Evolutionary conservation across 1,140 invertebrate species (phyloP), one percentile per base, ranked within the genome.

Genomic region (Aphelinus atriplicis): DNA sequence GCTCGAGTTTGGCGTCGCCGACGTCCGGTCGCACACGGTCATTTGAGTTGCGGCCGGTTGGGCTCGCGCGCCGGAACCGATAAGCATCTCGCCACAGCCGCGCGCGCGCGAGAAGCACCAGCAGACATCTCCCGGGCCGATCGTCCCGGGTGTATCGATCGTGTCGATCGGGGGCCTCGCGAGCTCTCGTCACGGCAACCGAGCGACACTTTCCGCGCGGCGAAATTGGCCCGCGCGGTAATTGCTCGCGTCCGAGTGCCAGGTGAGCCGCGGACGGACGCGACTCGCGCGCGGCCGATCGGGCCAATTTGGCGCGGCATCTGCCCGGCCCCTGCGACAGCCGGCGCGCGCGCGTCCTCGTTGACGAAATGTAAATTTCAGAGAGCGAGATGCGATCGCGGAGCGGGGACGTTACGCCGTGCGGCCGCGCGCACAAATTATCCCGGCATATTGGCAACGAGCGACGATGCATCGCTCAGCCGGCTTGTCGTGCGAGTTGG

Each of bases 301-400:
- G 46, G 64, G 57, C 61, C 74, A 76, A 76, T 76, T 76, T 76
- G 60, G 46, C 26, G 7, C 61, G 1, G 56, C 74, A 76, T 76
- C 74, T 76, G 74, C 74, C 61, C 42, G 47, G 26, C 26, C 26
- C 26, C 26, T 53, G 42, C 62, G 68, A 67, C 74, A 71, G 68
- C 74, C 68, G 74, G 74, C 26, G 26, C 26, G 26, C 26, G 26
- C 26, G 26, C 26, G 26, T 26, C 26, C 26, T 53, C 50, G 64
- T 72, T 66, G 68, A 66, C 73, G 73, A 70, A 63, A 75, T 76
- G 62, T 60, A 76, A 71, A 76, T 76, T 73, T 53, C 46, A n/a
- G 64, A 6, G 48, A 42, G 42, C 53, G 26, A 62, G 26, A 51
- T 42, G 42, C 7, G 50, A 56, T 67, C 42, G 61, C 68, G 42